phyloP scores from a whole-genome alignment of 2,797 vertebrate species.

The Rhadinocentrus ornatus region DNA sequence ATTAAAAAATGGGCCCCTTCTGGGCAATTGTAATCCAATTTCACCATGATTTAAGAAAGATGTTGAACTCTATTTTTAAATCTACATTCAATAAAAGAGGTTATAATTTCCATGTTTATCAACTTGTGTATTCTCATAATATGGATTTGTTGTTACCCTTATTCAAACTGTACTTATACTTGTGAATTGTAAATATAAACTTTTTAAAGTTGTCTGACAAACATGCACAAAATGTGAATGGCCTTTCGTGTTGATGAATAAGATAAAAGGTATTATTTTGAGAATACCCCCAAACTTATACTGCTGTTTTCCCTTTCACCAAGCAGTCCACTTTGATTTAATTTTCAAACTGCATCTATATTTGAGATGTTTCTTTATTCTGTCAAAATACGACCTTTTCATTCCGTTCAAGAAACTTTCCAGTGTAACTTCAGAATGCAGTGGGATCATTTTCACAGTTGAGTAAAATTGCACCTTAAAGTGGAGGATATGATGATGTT shows the following conservation, averaged over 20 bases:
- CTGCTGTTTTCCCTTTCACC: conserved; percentile 7
- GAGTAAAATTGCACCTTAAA: conserved; percentile 15
- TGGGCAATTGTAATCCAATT: conserved; percentile 26
- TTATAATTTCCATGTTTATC: not conserved
- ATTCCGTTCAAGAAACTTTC: conserved; percentile 29
- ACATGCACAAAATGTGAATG: not conserved
- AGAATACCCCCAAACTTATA: conserved; percentile 30
- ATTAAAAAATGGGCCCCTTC: conserved; percentile 26
- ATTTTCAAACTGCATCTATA: conserved; percentile 21
- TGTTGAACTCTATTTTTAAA: not conserved
- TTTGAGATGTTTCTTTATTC: conserved; percentile 16
- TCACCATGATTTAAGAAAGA: not conserved
- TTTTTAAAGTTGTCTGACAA: conserved; percentile 18
- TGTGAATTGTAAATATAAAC: conserved; percentile 3
- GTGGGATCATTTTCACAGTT: conserved; percentile 21
- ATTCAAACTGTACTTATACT: not conserved
- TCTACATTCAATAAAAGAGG: not conserved
- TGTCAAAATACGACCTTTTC: not conserved
- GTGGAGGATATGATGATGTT: conserved; percentile 10
- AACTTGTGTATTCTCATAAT: not conserved
- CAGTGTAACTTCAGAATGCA: conserved; percentile 7
- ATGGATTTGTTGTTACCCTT: not conserved
- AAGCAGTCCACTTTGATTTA: conserved; percentile 32
- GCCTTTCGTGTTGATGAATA: conserved; percentile 35
- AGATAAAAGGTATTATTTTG: conserved; percentile 30